Percentiles rank a stretch among this genome's conserved stretches.
Conservation (phyloP, 2,888 invertebrate species). For the Xestia rhomboidea region DNA sequence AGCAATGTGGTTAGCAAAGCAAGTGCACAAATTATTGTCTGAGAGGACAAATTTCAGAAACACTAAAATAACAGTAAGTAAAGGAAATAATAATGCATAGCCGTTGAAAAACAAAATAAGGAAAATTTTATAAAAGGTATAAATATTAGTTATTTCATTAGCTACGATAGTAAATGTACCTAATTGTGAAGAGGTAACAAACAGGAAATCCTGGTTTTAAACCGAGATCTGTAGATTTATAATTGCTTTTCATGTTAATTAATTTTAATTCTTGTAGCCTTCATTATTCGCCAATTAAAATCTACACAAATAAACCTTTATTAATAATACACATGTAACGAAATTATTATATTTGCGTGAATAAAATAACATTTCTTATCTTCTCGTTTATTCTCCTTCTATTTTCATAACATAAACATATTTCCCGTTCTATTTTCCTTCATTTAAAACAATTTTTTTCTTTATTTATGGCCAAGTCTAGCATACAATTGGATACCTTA, state of each 20-base stretch:
- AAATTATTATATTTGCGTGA: not conserved
- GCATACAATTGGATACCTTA: not conserved
- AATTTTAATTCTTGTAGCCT: constrained; percentile 57
- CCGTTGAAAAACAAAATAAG: constrained; percentile 56
- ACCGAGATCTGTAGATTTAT: constrained; percentile 61
- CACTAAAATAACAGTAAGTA: constrained; percentile 49
- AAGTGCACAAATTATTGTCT: constrained; percentile 54
- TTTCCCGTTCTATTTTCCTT: not conserved
- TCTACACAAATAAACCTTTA: constrained; percentile 9
- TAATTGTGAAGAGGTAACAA: constrained; percentile 63
- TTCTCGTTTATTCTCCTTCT: not conserved
- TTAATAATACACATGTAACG: not conserved
- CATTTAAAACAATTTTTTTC: not conserved
- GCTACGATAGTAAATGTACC: constrained; percentile 56
- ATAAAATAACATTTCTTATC: not conserved
- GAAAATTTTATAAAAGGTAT: constrained; percentile 63
- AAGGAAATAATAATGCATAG: constrained; percentile 62
- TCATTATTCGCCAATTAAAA: constrained; percentile 60
- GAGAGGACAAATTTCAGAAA: constrained; percentile 53
- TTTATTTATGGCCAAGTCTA: not conserved
- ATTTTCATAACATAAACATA: not conserved
- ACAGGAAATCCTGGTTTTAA: constrained; percentile 67
- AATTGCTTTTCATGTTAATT: constrained; percentile 65
- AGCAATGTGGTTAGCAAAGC: constrained; percentile 48
- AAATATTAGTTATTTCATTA: constrained; percentile 62